Percentiles rank a stretch among this genome's conserved stretches.
Conservation (phyloP, 2,797 vertebrate genomes). For the Bradypus variegatus region DNA sequence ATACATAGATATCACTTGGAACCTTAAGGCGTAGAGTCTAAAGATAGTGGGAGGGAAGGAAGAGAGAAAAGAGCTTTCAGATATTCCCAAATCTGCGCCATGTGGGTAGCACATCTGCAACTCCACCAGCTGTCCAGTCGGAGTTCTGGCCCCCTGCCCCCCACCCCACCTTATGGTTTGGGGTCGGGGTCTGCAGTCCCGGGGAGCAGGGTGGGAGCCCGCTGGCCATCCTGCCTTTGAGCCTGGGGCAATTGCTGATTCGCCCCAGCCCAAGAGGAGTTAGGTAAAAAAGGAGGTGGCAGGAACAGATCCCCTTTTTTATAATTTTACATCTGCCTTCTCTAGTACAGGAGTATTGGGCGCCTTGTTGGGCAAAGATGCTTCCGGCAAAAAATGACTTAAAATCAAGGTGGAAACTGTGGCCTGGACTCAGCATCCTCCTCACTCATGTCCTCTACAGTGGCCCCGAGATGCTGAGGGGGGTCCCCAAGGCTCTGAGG, state of each 20-base stretch:
- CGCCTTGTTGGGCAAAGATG: neutral
- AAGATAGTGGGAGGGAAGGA: neutral
- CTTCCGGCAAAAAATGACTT: neutral
- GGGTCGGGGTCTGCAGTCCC: too few species aligned
- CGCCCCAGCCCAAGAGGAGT: neutral
- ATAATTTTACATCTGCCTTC: neutral
- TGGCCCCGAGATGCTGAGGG: neutral
- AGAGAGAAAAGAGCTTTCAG: neutral
- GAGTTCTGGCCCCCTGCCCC: too few species aligned
- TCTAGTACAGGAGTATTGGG: conserved; percentile 12
- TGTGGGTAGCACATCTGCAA: neutral
- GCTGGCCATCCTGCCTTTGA: neutral
- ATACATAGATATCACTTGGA: neutral
- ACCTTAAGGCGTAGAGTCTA: neutral
- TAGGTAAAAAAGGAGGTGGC: neutral
- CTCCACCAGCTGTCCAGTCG: too few species aligned
- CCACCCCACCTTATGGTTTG: too few species aligned
- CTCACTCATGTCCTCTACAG: neutral
- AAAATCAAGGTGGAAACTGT: neutral
- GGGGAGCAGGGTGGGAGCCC: neutral
- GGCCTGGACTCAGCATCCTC: neutral
- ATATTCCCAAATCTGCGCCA: neutral
- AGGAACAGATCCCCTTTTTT: neutral
- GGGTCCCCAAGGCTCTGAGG: neutral
- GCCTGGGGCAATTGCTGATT: neutral